phyloP scores from a whole-genome alignment of 2,797 vertebrate genomes.

The Tapera naevia region DNA sequence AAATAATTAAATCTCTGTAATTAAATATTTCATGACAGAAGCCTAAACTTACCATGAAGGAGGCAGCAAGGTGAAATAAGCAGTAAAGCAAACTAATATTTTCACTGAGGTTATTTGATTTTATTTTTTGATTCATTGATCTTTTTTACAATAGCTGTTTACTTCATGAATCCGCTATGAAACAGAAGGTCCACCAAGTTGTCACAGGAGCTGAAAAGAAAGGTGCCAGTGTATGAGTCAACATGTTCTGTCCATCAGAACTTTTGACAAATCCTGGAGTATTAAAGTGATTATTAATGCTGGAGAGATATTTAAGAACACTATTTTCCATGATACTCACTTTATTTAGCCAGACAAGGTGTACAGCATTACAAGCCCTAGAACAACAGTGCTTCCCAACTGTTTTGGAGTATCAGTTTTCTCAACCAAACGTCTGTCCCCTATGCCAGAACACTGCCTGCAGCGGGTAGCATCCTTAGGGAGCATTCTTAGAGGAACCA shows the following conservation, averaged over 20 bases:
- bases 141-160: background rate
- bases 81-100: background rate
- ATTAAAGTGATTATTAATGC: background rate
- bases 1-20: background rate
- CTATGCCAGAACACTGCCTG: fast-evolving
- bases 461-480: fast-evolving
- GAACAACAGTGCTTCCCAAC: background rate
- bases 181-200: background rate
- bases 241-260: background rate
- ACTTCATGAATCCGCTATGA: background rate
- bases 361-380: background rate
- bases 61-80: background rate
- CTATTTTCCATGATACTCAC: background rate
- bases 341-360: background rate
- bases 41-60: background rate
- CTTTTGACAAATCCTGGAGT: background rate
- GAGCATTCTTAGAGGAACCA: background rate
- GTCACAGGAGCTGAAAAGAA: background rate
- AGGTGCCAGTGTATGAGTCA: background rate
- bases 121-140: background rate
- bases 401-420: background rate
- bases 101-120: background rate
- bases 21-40: background rate
- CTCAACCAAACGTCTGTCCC: fast-evolving
- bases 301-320: background rate